These are phyloP conservation scores for Ptychoptera contaminata DNA, from an alignment of 2,888 invertebrate genomes.

Conservation along the genomic window DNA sequence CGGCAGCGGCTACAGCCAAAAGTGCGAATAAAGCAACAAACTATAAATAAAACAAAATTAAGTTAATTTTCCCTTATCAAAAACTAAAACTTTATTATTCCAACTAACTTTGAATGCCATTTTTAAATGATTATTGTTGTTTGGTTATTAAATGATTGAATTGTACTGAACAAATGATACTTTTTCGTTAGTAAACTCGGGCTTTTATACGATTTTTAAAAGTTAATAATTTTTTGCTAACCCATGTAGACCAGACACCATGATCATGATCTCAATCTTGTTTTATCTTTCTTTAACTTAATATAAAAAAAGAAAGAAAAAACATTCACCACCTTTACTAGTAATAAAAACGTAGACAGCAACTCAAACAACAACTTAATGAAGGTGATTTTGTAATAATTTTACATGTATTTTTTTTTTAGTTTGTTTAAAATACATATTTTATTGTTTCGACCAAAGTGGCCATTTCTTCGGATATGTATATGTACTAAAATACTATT, in stretches of 20 bases:
- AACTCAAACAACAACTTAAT: neutral
- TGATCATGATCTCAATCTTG: neutral
- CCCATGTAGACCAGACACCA: too few relatives aligned
- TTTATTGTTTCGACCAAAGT: too few relatives aligned
- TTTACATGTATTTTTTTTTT: too few relatives aligned
- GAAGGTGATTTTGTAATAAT: too few relatives aligned
- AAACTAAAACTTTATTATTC: neutral
- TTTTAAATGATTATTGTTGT: neutral
- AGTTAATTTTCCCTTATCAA: neutral
- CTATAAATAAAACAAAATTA: neutral
- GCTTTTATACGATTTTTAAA: neutral
- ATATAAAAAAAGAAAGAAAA: neutral
- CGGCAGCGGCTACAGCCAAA: neutral
- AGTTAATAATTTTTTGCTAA: neutral
- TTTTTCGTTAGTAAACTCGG: neutral
- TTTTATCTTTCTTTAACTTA: neutral
- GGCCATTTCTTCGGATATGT: neutral
- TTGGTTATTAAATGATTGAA: neutral
- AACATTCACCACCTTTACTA: neutral
- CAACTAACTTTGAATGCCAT: constrained; percentile 1
- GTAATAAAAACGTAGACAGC: neutral
- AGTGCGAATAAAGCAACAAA: neutral
- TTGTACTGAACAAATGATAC: constrained; percentile 1
- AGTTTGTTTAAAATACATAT: too few relatives aligned
- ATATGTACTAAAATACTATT: neutral